These are phyloP conservation scores for Drosophila imparisetae DNA, from an alignment of 2,888 invertebrate species.

Conservation along the genomic window DNA sequence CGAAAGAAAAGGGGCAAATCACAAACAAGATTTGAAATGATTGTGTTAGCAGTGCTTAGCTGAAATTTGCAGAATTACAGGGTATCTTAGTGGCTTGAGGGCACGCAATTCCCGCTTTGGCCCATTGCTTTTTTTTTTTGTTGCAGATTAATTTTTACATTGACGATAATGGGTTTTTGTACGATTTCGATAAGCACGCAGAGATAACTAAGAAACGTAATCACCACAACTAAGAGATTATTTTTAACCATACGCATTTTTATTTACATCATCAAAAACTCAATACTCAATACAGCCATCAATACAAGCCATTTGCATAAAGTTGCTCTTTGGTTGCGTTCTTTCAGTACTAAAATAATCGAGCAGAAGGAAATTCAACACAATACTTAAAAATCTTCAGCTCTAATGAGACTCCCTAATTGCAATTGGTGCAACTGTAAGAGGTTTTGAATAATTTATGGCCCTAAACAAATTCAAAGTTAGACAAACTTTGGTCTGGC, in stretches of 20 bases:
- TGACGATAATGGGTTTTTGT: constrained; percentile 19
- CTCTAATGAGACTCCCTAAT: constrained; percentile 43
- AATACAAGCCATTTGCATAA: not conserved
- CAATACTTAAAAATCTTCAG: not conserved
- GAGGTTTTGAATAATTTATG: constrained; percentile 44
- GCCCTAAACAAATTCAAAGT: constrained; percentile 50
- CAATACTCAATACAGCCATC: not conserved
- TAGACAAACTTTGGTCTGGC: constrained; percentile 57
- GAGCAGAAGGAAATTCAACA: not conserved
- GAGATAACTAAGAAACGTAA: constrained; percentile 38
- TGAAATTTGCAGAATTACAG: not conserved
- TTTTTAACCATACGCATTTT: constrained; percentile 1
- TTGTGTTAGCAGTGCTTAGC: not conserved
- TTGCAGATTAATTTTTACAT: constrained; percentile 15
- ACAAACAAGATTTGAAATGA: not conserved
- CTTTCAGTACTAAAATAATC: not conserved
- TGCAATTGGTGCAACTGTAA: constrained; percentile 36
- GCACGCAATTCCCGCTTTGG: constrained; percentile 13
- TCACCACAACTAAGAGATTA: constrained; percentile 12
- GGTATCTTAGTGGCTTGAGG: constrained; percentile 11
- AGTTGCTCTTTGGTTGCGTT: not conserved
- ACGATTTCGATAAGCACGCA: constrained; percentile 41
- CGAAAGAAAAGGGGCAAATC: not conserved
- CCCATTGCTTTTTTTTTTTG: constrained; percentile 31
- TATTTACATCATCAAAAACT: not conserved